phyloP scores from a whole-genome alignment of 2,797 vertebrate genomes.

The Sylvia borin region DNA sequence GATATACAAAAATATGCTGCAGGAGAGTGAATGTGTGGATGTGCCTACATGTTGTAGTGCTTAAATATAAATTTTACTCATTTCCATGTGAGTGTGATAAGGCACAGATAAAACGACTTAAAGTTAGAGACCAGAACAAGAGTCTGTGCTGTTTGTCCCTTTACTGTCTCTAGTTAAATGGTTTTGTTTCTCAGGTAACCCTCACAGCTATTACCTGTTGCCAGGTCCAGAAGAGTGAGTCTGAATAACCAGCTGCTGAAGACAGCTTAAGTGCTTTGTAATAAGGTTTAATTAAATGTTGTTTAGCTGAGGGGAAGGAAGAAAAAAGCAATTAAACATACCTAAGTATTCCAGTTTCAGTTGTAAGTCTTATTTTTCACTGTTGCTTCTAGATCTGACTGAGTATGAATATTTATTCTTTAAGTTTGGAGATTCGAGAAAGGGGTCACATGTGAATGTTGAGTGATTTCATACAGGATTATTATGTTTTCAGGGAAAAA shows the following conservation, averaged over 20 bases:
- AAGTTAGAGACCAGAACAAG: not conserved
- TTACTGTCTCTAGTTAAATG: accelerated
- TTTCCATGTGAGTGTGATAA: not conserved
- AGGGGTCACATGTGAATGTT: not conserved
- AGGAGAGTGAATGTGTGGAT: not conserved
- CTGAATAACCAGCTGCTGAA: not conserved
- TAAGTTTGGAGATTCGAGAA: not conserved
- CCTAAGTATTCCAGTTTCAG: not conserved
- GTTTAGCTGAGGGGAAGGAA: not conserved
- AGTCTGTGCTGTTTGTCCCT: not conserved
- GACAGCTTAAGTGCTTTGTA: not conserved
- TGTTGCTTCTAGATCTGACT: not conserved
- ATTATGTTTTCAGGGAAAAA: not conserved
- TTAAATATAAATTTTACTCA: not conserved
- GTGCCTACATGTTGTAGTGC: not conserved
- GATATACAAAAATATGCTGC: not conserved
- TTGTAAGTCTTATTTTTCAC: not conserved
- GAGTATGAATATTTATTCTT: not conserved
- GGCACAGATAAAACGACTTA: not conserved
- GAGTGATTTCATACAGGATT: not conserved
- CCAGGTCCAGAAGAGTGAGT: not conserved
- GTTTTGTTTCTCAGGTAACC: not conserved
- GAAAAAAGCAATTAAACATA: not conserved
- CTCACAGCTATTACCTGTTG: not conserved
- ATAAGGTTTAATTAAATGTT: not conserved